Percentiles rank a stretch among this genome's conserved stretches.
phyloP scores from a whole-genome alignment of 2,888 invertebrate genomes.

The Sarcophaga subvicina region DNA sequence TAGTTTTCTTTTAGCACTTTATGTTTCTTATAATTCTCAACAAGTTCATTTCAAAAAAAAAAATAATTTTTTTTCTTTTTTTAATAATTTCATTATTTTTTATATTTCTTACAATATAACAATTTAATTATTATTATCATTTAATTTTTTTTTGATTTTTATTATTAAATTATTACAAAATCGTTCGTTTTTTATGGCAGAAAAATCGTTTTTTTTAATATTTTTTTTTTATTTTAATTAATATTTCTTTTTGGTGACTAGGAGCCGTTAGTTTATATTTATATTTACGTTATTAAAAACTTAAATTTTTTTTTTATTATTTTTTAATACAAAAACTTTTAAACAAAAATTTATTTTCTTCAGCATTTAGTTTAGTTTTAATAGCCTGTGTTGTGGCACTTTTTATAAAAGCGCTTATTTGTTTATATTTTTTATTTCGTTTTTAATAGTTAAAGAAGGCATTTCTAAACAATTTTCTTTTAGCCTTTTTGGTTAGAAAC shows the following conservation, averaged over 20 bases:
- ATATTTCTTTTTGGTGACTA: constrained; percentile 67
- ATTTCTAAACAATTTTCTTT: too few relatives aligned
- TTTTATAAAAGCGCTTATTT: constrained; percentile 54
- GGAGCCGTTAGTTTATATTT: constrained; percentile 65
- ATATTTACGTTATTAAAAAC: constrained; percentile 2
- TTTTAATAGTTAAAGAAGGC: background rate
- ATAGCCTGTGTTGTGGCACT: constrained; percentile 12
- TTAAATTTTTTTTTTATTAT: constrained; percentile 13
- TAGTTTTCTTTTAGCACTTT: constrained; percentile 63
- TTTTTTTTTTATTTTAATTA: constrained; percentile 14
- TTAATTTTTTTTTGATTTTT: background rate
- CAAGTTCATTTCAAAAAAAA: constrained; percentile 51
- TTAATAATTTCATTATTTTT: constrained; percentile 36
- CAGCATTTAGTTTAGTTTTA: background rate
- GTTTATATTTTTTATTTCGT: background rate
- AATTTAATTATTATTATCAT: constrained; percentile 23
- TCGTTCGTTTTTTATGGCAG: constrained; percentile 67
- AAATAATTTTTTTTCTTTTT: constrained; percentile 39
- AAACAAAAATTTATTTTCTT: background rate
- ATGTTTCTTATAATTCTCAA: constrained; percentile 51
- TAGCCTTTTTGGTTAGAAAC: constrained; percentile 33
- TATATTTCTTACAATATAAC: background rate
- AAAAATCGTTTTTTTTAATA: constrained; percentile 42
- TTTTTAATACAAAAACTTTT: constrained; percentile 34
- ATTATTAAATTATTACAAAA: constrained; percentile 18